Base-by-base conservation (phyloP, 2,113 vertebrate genomes). In the Puntigrus tetrazona region DNA sequence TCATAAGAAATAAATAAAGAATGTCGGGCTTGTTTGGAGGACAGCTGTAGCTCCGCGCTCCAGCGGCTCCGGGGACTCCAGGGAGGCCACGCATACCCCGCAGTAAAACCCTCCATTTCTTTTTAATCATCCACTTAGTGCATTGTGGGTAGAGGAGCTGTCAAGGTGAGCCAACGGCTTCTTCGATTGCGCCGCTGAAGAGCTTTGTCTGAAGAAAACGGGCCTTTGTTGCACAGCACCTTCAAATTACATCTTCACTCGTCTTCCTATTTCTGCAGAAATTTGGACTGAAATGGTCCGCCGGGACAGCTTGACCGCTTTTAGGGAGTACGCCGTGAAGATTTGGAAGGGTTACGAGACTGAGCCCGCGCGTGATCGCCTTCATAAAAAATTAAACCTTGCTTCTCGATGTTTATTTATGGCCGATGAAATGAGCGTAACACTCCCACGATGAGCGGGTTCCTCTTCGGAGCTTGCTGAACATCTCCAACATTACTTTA, bases 1-100 rank as follows among this genome's bases (percentile, higher is more conserved):
- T 99, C 95, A 99, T 96, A 95, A 95, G 96, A 98, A 98, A 99
- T 99, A 99, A 99, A 99, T 99, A 99, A 99, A 97, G 97, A 96
- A 99, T 99, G 97, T 95, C 86, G 89, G 96, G 94, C 96, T 96
- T 97, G 97, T 97, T 98, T 97, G 96, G 96, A 97, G 96, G 98
- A 99, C 97, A 99, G 97, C 97, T 99, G 97, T 98, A 97, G 95
- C 95, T 92, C 92, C 94, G 94, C 90, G 97, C 97, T 96, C 96
- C 97, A 95, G 89, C 95, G 95, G 95, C 94, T 96, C 89, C 87
- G 90, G 91, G 93, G 94, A 94, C 96, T 96, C 97, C 88, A 92
- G 96, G 96, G 97, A 97, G 93, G 94, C 95, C 89, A 91, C 89
- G 92, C 96, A 97, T 95, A 96, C 95, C 96, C 96, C 94, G 93